phyloP scores from a whole-genome alignment of 2,113 vertebrate species.

The Acrocephalus arundinaceus region DNA sequence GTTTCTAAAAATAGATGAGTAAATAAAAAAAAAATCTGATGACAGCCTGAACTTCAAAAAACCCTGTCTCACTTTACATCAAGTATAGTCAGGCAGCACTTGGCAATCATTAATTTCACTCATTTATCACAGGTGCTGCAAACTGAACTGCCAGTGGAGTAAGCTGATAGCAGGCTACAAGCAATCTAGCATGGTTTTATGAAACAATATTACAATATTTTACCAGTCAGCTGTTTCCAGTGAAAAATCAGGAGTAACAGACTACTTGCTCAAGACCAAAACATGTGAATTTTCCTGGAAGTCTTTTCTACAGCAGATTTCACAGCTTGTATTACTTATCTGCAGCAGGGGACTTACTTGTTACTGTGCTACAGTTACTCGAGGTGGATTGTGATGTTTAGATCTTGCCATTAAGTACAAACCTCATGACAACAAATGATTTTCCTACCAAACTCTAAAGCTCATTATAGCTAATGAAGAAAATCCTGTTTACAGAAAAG shows the following conservation, averaged over 20 bases:
- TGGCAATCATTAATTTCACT: constrained; percentile 2
- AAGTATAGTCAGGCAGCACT: neutral
- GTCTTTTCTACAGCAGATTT: neutral
- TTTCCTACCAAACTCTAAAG: neutral
- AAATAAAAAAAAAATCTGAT: neutral
- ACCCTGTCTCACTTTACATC: neutral
- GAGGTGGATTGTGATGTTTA: neutral
- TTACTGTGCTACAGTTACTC: neutral
- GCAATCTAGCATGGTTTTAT: neutral
- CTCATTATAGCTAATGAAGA: neutral
- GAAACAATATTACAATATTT: neutral
- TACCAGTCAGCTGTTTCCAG: neutral
- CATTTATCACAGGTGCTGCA: constrained; percentile 13
- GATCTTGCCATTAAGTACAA: neutral
- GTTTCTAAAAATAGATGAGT: neutral
- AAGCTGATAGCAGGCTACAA: neutral
- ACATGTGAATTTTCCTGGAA: neutral
- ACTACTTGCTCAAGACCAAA: neutral
- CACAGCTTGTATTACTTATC: neutral
- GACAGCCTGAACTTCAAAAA: constrained; percentile 19
- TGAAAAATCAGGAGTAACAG: constrained; percentile 22
- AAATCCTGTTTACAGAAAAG: neutral
- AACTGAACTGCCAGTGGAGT: neutral
- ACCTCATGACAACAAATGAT: neutral
- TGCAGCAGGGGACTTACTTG: neutral